Percentiles rank a stretch among this genome's conserved stretches.
phyloP scores from a whole-genome alignment of 2,113 vertebrate genomes.

The Passer montanus region DNA sequence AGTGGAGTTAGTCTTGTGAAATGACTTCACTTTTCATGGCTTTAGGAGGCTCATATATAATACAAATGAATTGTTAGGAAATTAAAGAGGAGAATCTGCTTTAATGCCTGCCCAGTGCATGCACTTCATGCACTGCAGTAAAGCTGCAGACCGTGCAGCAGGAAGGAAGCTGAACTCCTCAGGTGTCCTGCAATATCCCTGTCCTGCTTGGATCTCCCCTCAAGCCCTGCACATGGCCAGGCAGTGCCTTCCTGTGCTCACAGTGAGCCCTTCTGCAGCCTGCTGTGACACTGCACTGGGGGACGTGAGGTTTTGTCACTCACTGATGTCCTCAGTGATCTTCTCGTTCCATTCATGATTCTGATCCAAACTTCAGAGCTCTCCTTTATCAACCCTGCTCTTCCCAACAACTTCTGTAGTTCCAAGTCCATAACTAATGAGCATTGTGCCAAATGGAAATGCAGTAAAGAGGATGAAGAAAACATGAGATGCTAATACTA shows the following conservation, averaged over 20 bases:
- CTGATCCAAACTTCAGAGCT: not conserved
- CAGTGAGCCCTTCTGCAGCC: not conserved
- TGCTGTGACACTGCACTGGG: not conserved
- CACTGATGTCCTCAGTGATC: not conserved
- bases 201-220: not conserved
- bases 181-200: not conserved
- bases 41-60: not conserved
- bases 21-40: not conserved
- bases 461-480: not conserved
- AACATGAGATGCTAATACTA: not conserved
- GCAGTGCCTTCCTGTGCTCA: not conserved
- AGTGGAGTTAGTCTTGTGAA: not conserved
- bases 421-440: not conserved
- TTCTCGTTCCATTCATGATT: not conserved
- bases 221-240: not conserved
- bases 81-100: not conserved
- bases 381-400: not conserved
- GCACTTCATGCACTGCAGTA: not conserved
- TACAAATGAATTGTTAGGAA: not conserved
- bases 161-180: not conserved
- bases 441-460: not conserved
- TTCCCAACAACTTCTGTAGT: not conserved
- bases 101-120: not conserved
- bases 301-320: not conserved
- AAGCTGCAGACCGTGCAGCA: not conserved